These are phyloP conservation scores for Calyptommatus sinebrachiatus DNA, from an alignment of 2,113 vertebrate species.

Conservation along the genomic window DNA sequence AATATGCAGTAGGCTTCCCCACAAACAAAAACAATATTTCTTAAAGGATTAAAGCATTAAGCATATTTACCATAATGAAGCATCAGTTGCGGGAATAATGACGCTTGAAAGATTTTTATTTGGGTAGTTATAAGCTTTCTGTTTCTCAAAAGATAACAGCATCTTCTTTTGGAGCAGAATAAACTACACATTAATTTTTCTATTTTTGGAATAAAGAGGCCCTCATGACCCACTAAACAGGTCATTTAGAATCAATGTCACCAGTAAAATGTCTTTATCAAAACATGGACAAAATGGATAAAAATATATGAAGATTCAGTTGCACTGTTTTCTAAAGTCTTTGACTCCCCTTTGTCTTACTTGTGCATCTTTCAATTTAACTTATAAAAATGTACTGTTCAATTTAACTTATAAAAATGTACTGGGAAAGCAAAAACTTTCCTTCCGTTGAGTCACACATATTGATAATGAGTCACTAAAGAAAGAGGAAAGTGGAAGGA, in stretches of 20 bases:
- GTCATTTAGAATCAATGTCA: background rate
- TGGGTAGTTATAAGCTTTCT: conserved; percentile 34
- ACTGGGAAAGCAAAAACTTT: background rate
- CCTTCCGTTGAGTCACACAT: background rate
- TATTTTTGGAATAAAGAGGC: conserved; percentile 3
- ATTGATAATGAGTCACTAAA: background rate
- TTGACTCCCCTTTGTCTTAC: background rate
- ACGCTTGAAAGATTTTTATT: conserved; percentile 38
- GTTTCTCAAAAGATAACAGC: conserved; percentile 35
- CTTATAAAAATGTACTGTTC: background rate
- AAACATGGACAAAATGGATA: background rate
- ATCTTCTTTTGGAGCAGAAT: conserved; percentile 16
- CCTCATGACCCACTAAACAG: conserved; percentile 19
- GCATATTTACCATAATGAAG: conserved; percentile 22
- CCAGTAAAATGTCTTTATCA: background rate
- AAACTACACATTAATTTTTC: conserved; percentile 15
- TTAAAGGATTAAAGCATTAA: conserved; percentile 40
- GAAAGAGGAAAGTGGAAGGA: no score
- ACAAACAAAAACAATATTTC: conserved; percentile 25
- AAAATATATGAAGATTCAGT: background rate
- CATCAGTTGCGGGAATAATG: conserved; percentile 40
- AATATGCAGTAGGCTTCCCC: background rate
- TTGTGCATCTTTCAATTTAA: background rate
- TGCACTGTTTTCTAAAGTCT: background rate
- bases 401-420: background rate